Base-by-base conservation (phyloP, 2,113 vertebrate species). In the Callionymus lyra region DNA sequence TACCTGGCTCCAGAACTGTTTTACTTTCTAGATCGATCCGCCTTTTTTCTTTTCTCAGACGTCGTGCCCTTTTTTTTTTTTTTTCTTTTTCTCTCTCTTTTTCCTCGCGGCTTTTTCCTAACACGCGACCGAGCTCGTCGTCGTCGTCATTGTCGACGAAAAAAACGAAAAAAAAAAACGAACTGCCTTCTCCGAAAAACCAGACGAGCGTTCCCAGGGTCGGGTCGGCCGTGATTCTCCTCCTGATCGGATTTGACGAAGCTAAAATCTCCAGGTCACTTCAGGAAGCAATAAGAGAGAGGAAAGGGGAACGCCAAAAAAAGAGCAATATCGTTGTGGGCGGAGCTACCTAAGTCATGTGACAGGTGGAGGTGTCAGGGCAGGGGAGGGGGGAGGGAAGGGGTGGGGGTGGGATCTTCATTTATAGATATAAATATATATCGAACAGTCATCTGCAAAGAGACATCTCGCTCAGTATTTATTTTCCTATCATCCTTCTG, bases 1-100 rank as follows among this genome's bases (percentile, higher is more conserved):
- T 74, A 70, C 72, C 55, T 72, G 84, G 84, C 83, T 86, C 68
- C 60, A 85, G 76, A 83, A 85, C 83, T 86, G 84, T 86, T 86
- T 81, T 68, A 59, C 47, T 52, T 72, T 36, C 40, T 48, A 19
- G 37, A 74, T 74, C 47, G 52, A 76, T 45, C 16, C 4, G 60
- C 61, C 60, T 68, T 37, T 65, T 35, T 72, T 70, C 33, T 16
- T 16, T 15, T 44, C 41, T 10, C 17, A 11, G 10, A 44, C 14
- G 34, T 45, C 12, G 27, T 42, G 21, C 41, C 21, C 41, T 42
- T 19, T n/a, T n/a, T n/a, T n/a, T n/a, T n/a, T n/a, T n/a, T n/a
- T n/a, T n/a, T n/a, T n/a, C n/a, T n/a, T n/a, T n/a, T n/a, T n/a
- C n/a, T n/a, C n/a, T n/a, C n/a, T n/a, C n/a, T n/a, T n/a, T n/a